Base-by-base conservation (phyloP, 2,797 vertebrate genomes). In the Pangasius sanitwongsei region DNA sequence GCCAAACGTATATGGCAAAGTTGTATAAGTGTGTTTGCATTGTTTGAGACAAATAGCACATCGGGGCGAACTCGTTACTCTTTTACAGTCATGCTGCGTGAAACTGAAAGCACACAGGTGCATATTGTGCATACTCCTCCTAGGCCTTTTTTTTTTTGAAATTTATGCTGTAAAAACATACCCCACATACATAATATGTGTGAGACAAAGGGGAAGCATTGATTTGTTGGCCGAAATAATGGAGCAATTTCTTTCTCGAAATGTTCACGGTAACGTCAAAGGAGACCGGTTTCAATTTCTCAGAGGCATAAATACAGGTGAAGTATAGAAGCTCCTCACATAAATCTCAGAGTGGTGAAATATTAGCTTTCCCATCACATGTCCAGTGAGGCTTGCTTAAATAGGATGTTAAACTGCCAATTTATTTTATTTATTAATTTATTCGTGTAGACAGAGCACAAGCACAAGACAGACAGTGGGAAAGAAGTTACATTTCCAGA, bases 161-260 rank as follows among this genome's bases (percentile, higher is more conserved):
- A n/a, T 57, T 74, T 34, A 81, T 16, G 16, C 16, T 31, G 5
- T 72, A 86, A 48, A 59, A 37, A 59, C 37, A 59, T 23, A 11
- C 12, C 16, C 6, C 41, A 86, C 41, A 41, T 41, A 41, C 41
- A 63, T 81, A 83, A 80, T 61, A 69, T 6, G 12, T 37, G 16
- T 89, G 85, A 28, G 88, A 81, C 93, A 95, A 93, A 95, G 93
- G 94, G 94, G 93, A 95, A 93, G 83, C 90, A 91, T 92, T 94
- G 94, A 96, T 96, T 95, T 96, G 95, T n/a, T 94, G 94, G 94
- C 94, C 92, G 93, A 94, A 95, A 95, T 94, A 95, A 95, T 95
- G 94, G 95, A 95, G 94, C 93, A 91, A 95, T 95, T 96, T 95
- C 92, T 95, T 94, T 95, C 93, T 86, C 84, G 55, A 70, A 75